phyloP scores from a whole-genome alignment of 2,888 invertebrate species.

The Deilephila porcellus region DNA sequence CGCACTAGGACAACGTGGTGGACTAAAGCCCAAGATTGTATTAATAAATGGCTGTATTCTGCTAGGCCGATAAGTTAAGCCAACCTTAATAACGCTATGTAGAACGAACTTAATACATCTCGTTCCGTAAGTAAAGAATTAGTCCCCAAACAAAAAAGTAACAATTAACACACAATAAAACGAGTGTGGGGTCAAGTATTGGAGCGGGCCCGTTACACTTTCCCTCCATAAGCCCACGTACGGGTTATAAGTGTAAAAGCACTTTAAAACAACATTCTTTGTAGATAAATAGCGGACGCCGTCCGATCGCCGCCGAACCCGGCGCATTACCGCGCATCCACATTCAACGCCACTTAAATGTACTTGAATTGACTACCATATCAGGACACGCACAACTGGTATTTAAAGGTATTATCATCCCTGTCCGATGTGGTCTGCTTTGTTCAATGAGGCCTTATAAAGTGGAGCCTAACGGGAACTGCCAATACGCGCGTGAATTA shows the following conservation, averaged over 20 bases:
- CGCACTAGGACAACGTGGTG: too few relatives aligned
- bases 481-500: too few relatives aligned
- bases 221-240: constrained; percentile 20
- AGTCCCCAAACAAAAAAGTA: background rate
- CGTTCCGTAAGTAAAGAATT: constrained; percentile 2
- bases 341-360: constrained; percentile 1
- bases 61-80: too few relatives aligned
- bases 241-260: constrained; percentile 22
- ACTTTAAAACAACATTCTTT: constrained; percentile 26
- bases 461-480: too few relatives aligned
- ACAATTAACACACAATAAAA: constrained; percentile 24
- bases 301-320: background rate
- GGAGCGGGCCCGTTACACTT: constrained; percentile 7
- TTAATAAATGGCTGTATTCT: too few relatives aligned
- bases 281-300: constrained; percentile 18
- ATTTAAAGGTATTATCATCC: too few relatives aligned
- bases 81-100: too few relatives aligned
- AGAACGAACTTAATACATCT: too few relatives aligned
- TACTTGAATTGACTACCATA: background rate
- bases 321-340: background rate
- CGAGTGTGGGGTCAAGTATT: background rate
- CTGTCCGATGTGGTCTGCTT: too few relatives aligned
- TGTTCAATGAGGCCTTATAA: too few relatives aligned
- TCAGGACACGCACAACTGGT: background rate
- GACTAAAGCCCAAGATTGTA: too few relatives aligned